Conservation (phyloP, 2,113 vertebrate species). For the Hassar affinis region DNA sequence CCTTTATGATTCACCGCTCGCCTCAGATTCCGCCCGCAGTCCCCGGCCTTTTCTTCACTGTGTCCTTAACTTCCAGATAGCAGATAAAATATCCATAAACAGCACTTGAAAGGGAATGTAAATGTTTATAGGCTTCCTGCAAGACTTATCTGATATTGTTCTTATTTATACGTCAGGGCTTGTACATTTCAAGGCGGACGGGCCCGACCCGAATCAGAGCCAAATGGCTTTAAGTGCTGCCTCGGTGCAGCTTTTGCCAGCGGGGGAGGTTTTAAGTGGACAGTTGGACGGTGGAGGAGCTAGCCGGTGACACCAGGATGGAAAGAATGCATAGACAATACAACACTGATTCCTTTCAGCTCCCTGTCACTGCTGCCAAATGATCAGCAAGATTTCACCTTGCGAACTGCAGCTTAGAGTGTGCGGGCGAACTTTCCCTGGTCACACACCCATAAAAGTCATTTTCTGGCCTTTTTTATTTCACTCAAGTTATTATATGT, state of each 20-base stretch:
- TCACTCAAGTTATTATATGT: not conserved
- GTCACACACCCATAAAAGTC: not conserved
- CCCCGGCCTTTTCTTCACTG: conserved; percentile 52
- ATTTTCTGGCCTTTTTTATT: not conserved
- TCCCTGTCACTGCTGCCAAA: not conserved
- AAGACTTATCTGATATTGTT: conserved; percentile 67
- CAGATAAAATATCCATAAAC: conserved; percentile 68
- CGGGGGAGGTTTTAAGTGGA: conserved; percentile 57
- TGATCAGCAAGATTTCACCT: conserved; percentile 19
- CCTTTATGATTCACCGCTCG: conserved; percentile 57
- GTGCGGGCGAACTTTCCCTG: not conserved
- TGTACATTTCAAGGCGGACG: conserved; percentile 47
- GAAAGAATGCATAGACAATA: conserved; percentile 55
- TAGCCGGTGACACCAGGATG: conserved; percentile 49
- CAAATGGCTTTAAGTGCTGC: conserved; percentile 53
- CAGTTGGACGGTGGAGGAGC: conserved; percentile 48
- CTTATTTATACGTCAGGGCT: conserved; percentile 60
- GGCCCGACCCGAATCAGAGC: conserved; percentile 47
- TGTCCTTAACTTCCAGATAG: conserved; percentile 61
- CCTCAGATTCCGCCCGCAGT: conserved; percentile 49
- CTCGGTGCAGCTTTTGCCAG: conserved; percentile 41
- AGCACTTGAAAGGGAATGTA: conserved; percentile 69
- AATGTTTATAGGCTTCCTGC: conserved; percentile 67
- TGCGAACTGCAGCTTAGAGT: not conserved
- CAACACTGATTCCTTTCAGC: conserved; percentile 33